phyloP scores from a whole-genome alignment of 2,888 invertebrate species.

The Gnatocerus cornutus region DNA sequence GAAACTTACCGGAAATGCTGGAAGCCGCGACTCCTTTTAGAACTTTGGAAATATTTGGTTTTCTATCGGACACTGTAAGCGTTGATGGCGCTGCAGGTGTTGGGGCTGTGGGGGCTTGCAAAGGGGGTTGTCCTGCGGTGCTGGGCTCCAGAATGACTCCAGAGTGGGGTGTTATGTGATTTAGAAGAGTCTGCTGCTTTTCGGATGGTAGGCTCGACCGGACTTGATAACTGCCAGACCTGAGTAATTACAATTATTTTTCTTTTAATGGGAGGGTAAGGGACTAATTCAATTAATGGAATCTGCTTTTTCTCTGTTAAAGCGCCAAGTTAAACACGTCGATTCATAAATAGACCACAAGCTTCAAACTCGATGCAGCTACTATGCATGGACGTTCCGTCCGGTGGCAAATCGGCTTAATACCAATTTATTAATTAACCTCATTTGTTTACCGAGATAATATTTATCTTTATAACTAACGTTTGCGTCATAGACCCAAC shows the following conservation, averaged over 20 bases:
- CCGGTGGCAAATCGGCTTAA: slow-evolving; percentile 23
- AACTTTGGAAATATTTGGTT: slow-evolving; percentile 71
- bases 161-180: slow-evolving; percentile 67
- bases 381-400: background rate
- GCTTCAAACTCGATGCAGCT: slow-evolving; percentile 7
- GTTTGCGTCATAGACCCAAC: slow-evolving; percentile 37
- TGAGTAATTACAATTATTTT: slow-evolving; percentile 60
- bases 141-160: slow-evolving; percentile 70
- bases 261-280: slow-evolving; percentile 7
- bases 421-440: slow-evolving; percentile 36
- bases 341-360: background rate
- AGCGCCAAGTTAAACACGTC: slow-evolving; percentile 4
- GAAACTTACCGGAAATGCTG: slow-evolving; percentile 75
- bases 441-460: slow-evolving; percentile 37
- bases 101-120: slow-evolving; percentile 51
- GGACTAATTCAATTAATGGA: background rate
- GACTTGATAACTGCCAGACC: slow-evolving; percentile 79
- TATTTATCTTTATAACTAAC: slow-evolving; percentile 40
- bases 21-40: slow-evolving; percentile 74
- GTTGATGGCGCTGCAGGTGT: slow-evolving; percentile 52
- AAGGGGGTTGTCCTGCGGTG: slow-evolving; percentile 67
- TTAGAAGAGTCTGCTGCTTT: slow-evolving; percentile 68
- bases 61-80: slow-evolving; percentile 56
- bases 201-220: slow-evolving; percentile 72
- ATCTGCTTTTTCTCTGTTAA: background rate